Evolutionary conservation across 2,888 invertebrate genomes (phyloP), one percentile per base, ranked within the genome.

Genomic region (Lydus trimaculatus): DNA sequence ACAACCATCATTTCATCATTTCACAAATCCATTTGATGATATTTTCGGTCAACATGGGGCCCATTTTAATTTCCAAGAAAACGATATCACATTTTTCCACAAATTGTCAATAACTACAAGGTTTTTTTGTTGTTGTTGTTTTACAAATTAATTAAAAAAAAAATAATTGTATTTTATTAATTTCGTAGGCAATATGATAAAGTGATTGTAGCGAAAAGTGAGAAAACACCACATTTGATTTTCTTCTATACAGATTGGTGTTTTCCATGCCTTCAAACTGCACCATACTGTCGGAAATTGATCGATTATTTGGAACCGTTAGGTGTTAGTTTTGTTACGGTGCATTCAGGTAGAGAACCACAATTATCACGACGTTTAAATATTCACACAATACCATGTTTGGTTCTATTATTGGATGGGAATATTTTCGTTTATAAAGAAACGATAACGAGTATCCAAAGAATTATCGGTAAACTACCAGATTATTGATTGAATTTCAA

Each of bases 181-280:
- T 36, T 1, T 86, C 88, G 0, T 86, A 95, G 95, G 80, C 91
- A 95, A 74, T 98, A 94, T 84, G 95, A 97, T 82, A 95, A 94
- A 81, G 91, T 91, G 69, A 89, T 97, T 74, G 84, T 96, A 64
- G 95, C 96, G 71, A 95, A 94, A 82, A 97, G 96, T 81, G 87
- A 89, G 68, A 91, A 90, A 72, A 92, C 92, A 39, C 96, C 97
- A 11, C 93, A 95, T 69, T 86, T 98, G 67, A 89, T 98, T 61
- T 90, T 98, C 76, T 95, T 96, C 84, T 98, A 97, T 85, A 93
- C 95, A 8, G 97, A 98, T 84, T 97, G 96, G 94, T 98, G 98
- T 83, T 95, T 96, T 84, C 91, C 94, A 61, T 98, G 98, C 84
- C 91, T 96, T 72, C 92, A 92, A 79, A 91, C 94, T n/a, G 95